Evolutionary conservation across 1,140 invertebrate species (phyloP).

Genomic region (Geopemphigus sp.): DNA sequence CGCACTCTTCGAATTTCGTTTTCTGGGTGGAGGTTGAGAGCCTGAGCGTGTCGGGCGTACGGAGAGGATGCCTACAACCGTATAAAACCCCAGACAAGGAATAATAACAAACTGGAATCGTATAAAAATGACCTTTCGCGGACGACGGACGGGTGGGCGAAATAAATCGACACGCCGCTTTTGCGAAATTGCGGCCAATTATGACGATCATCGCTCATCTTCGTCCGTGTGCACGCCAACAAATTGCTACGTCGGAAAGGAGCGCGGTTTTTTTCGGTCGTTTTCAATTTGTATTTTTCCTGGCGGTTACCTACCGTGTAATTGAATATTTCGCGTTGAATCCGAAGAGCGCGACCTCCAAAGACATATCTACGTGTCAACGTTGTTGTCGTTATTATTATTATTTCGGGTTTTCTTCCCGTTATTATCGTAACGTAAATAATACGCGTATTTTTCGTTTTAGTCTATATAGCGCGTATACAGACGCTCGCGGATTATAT

Average conservation of each 20-base stretch:
- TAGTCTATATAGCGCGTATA: too few relatives aligned
- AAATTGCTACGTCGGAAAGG: too few relatives aligned
- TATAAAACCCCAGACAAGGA: background rate
- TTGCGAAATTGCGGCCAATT: constrained; percentile 24
- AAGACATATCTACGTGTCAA: constrained; percentile 2
- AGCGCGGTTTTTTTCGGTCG: too few relatives aligned
- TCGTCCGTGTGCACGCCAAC: background rate
- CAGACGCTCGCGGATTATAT: background rate
- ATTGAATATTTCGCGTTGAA: constrained; percentile 26
- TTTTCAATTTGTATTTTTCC: background rate
- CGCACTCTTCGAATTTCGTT: too few relatives aligned
- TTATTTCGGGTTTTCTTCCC: too few relatives aligned
- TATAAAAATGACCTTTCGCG: background rate
- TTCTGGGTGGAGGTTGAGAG: background rate
- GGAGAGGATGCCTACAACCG: background rate
- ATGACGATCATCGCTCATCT: constrained; percentile 35
- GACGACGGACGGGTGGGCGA: background rate
- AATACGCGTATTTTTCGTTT: background rate
- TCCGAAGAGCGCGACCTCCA: background rate
- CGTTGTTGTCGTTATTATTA: background rate
- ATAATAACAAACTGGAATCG: background rate
- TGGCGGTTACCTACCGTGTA: constrained; percentile 16
- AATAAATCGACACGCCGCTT: constrained; percentile 31
- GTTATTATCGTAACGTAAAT: background rate
- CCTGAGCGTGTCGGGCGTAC: too few relatives aligned